Base-by-base conservation (phyloP, 2,797 vertebrate genomes). In the Sorex maritimensis region DNA sequence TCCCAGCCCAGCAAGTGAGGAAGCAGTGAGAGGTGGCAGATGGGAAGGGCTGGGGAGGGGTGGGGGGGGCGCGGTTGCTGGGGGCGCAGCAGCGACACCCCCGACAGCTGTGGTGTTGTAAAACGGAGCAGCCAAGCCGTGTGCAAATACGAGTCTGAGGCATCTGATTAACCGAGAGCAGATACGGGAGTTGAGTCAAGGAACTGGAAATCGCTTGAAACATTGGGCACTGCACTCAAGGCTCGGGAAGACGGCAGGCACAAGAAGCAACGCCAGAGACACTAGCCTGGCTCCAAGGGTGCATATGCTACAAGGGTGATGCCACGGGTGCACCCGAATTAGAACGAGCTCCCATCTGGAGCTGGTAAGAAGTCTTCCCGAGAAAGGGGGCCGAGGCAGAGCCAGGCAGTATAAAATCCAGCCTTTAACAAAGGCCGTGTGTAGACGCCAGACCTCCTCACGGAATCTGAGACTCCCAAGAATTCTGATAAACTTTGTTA, bases 181-280 rank as follows among this genome's bases (percentile, higher is more conserved):
- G 73, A 86, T 81, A 81, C 3, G 41, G 67, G 41, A 2, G 91
- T 68, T 68, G 83, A 92, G 83, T 87, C 38, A 80, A 94, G 28
- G 61, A 49, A 52, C 68, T 63, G 46, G 5, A 2, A 24, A 44
- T 65, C 41, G 38, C 68, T 55, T 55, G 4, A 2, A 21, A 44
- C 88, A 80, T 11, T 28, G 5, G 88, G 28, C 3, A 12, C 21
- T 28, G 30, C 14, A 26, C 11, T 68, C 73, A 38, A 67, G 23
- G 3, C 5, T 7, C 17, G 68, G 38, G 34, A 5, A 71, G 75
- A 44, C 11, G n/a, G 30, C 55, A 26, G 28, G 65, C 67, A 63
- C 0, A 5, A 55, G 41, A 84, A 49, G 38, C 30, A 9, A 52
- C 71, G 55, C 26, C 10, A 0, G 24, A 61, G 65, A 67, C 5